Evolutionary conservation across 1,140 invertebrate genomes (phyloP).

Genomic region (Littorina saxatilis): DNA sequence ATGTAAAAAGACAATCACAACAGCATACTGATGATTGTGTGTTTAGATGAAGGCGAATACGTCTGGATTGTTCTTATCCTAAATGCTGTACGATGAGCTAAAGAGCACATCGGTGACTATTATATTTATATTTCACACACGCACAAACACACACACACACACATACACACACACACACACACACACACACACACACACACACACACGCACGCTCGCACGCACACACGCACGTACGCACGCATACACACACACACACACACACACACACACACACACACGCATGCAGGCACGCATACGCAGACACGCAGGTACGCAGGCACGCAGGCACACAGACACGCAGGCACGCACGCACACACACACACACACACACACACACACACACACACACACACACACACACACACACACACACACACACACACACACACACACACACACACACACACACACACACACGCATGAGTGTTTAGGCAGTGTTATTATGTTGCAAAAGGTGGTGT

Average conservation of each 20-base stretch:
- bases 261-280: background rate
- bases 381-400: background rate
- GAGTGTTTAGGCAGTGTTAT: too few relatives aligned
- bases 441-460: too few relatives aligned
- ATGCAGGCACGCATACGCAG: background rate
- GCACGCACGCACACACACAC: background rate
- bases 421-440: background rate
- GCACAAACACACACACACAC: slow-evolving; percentile 16
- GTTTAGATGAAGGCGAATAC: too few relatives aligned
- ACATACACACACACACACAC: slow-evolving; percentile 17
- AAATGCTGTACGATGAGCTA: too few relatives aligned
- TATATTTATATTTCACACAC: too few relatives aligned
- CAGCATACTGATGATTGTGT: too few relatives aligned
- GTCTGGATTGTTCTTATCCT: too few relatives aligned
- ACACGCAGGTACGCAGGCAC: background rate
- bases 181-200: slow-evolving; percentile 1
- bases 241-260: background rate
- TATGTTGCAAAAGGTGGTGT: too few relatives aligned
- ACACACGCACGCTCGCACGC: slow-evolving; percentile 2
- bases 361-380: background rate
- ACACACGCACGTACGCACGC: slow-evolving; percentile 13
- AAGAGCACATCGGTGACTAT: too few relatives aligned
- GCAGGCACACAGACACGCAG: background rate
- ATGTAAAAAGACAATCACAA: too few relatives aligned
- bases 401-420: background rate